Percentiles rank a stretch among this genome's conserved stretches.
These are phyloP conservation scores for Rotaria socialis DNA, from an alignment of 2,888 invertebrate species.

Conservation along the genomic window DNA sequence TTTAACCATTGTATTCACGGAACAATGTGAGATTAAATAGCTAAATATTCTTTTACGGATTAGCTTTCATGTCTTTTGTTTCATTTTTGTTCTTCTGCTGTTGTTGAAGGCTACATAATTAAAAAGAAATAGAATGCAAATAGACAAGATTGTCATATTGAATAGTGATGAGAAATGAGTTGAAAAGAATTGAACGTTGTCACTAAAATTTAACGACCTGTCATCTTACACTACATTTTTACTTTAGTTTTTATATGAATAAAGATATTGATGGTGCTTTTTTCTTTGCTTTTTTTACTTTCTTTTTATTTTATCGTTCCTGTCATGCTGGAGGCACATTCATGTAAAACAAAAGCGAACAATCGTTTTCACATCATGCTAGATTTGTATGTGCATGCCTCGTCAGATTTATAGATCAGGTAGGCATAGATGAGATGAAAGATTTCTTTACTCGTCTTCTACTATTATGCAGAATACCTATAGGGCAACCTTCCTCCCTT, in stretches of 20 bases:
- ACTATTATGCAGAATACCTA: not conserved
- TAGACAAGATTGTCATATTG: not conserved
- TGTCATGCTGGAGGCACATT: not conserved
- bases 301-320: not conserved
- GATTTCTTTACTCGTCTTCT: conserved; percentile 16
- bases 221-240: not conserved
- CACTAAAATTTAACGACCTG: not conserved
- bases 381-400: not conserved
- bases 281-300: not conserved
- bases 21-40: no score
- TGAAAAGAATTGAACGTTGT: not conserved
- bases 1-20: no score
- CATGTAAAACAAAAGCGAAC: conserved; percentile 3
- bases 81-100: no score
- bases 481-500: conserved; percentile 23
- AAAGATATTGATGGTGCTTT: not conserved
- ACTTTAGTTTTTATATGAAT: not conserved
- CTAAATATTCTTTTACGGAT: no score
- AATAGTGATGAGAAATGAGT: not conserved
- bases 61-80: no score
- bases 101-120: not conserved
- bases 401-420: conserved; percentile 4
- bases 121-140: not conserved
- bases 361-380: not conserved
- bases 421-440: not conserved